These are phyloP conservation scores for Loripinus fragilis DNA, from an alignment of 2,888 invertebrate genomes.

Conservation along the genomic window DNA sequence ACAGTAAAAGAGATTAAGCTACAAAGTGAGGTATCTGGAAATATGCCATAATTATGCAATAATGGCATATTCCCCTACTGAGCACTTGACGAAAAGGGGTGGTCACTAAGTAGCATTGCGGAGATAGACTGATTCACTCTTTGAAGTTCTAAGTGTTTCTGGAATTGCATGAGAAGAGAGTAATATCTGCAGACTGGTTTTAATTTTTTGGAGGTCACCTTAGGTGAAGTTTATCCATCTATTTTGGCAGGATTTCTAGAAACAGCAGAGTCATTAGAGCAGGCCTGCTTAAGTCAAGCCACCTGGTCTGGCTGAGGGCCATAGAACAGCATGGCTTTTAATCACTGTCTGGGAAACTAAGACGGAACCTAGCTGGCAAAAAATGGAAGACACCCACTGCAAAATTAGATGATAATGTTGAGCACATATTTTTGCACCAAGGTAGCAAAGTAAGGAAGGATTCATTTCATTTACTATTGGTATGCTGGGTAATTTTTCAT, in stretches of 20 bases:
- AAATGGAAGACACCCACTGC: too few relatives aligned
- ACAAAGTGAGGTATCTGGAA: slow-evolving; percentile 29
- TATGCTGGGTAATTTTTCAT: too few relatives aligned
- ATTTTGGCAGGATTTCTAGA: slow-evolving; percentile 41
- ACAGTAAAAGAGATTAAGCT: slow-evolving; percentile 20
- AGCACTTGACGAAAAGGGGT: slow-evolving; percentile 47
- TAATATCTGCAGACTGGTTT: slow-evolving; percentile 46
- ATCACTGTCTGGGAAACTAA: too few relatives aligned
- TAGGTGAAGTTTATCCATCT: slow-evolving; percentile 48
- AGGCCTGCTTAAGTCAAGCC: slow-evolving; percentile 49
- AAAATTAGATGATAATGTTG: too few relatives aligned
- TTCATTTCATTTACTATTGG: too few relatives aligned
- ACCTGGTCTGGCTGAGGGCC: slow-evolving; percentile 51
- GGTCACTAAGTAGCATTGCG: slow-evolving; percentile 53
- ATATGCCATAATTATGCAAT: slow-evolving; percentile 50
- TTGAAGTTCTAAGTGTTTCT: slow-evolving; percentile 47
- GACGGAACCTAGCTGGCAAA: too few relatives aligned
- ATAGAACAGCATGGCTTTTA: background rate
- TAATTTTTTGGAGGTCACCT: slow-evolving; percentile 49
- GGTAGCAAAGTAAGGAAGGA: too few relatives aligned
- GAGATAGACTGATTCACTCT: slow-evolving; percentile 38
- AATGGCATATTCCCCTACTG: slow-evolving; percentile 36
- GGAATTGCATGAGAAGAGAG: slow-evolving; percentile 39
- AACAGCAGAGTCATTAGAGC: slow-evolving; percentile 31
- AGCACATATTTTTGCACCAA: too few relatives aligned